Percentiles rank a stretch among this genome's conserved stretches.
These are phyloP conservation scores for Lanius ludovicianus DNA, from an alignment of 2,113 vertebrate genomes.

Conservation along the genomic window DNA sequence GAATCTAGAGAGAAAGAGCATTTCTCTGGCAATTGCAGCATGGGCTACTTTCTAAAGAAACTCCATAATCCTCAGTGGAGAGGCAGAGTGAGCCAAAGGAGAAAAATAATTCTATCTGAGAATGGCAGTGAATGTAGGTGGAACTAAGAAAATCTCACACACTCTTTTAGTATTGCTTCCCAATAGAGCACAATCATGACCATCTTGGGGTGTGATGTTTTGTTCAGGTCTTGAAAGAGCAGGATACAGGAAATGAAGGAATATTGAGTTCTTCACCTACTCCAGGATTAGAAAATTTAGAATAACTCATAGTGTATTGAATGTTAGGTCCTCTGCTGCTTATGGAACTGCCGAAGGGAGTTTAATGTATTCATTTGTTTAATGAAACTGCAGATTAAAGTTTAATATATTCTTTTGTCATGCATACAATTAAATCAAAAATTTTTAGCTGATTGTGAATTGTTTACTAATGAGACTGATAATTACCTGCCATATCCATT, in stretches of 20 bases:
- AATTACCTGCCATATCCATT: neutral
- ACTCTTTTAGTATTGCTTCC: neutral
- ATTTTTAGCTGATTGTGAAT: slow-evolving; percentile 10
- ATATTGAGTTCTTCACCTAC: neutral
- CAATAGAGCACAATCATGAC: accelerated
- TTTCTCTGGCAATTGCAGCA: neutral
- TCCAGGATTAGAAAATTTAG: neutral
- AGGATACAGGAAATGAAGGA: neutral
- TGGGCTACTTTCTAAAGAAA: neutral
- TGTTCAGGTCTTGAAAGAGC: neutral
- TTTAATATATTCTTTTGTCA: slow-evolving; percentile 21
- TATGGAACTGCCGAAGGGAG: neutral
- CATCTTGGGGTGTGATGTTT: neutral
- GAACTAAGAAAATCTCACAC: neutral
- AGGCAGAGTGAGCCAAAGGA: neutral
- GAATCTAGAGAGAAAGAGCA: neutral
- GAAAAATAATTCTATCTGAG: neutral
- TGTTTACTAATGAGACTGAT: slow-evolving; percentile 7
- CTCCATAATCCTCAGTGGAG: neutral
- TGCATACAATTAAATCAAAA: neutral
- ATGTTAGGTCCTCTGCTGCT: neutral
- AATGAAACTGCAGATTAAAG: neutral
- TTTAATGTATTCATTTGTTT: neutral
- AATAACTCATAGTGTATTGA: neutral
- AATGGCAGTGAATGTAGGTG: neutral